Percentiles rank a stretch among this genome's conserved stretches.
Evolutionary conservation across 2,113 vertebrate genomes (phyloP).

Genomic region (Cryptomyrus ogoouensis): DNA sequence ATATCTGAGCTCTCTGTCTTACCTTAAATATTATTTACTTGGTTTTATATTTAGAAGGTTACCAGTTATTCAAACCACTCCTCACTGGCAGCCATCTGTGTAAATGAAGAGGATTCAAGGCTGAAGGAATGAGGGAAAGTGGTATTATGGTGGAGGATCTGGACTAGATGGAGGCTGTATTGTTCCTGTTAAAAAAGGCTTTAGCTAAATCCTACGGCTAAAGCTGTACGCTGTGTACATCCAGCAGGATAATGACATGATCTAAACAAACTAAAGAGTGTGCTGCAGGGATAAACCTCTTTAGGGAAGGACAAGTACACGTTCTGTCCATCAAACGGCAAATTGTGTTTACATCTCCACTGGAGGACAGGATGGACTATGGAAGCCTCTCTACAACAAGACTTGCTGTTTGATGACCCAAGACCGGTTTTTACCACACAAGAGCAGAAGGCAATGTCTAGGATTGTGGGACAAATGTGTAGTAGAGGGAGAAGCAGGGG

Average conservation of each 20-base stretch:
- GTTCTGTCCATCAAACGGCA: background rate
- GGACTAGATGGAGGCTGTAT: background rate
- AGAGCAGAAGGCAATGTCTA: background rate
- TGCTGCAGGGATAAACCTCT: background rate
- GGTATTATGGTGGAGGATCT: background rate
- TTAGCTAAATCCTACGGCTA: background rate
- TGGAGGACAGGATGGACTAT: background rate
- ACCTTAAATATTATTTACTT: constrained; percentile 1
- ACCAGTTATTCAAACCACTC: background rate
- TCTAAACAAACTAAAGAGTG: background rate
- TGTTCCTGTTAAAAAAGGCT: background rate
- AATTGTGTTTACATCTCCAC: background rate
- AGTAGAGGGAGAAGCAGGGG: background rate
- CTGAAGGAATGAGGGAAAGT: background rate
- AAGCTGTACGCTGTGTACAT: background rate
- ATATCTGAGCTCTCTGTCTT: background rate
- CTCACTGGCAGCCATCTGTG: background rate
- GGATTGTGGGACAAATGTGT: background rate
- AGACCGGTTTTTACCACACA: background rate
- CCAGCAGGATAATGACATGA: background rate
- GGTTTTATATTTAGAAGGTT: background rate
- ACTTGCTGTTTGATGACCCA: background rate
- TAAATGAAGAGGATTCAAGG: background rate
- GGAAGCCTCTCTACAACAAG: background rate
- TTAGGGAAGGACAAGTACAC: background rate